Evolutionary conservation across 2,797 vertebrate genomes (phyloP).

Genomic region (Brachyalestes nurse): DNA sequence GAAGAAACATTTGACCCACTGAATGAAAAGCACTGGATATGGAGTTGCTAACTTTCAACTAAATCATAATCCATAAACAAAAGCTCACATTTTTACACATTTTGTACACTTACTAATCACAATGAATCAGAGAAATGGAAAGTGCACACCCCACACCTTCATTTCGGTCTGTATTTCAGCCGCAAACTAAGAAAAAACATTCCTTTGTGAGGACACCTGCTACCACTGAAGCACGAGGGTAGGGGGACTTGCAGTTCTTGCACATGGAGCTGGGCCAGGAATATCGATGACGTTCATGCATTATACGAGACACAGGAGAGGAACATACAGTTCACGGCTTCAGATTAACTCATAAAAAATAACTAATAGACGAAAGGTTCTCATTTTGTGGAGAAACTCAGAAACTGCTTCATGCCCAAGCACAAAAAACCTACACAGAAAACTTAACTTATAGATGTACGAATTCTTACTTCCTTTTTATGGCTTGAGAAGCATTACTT

Average conservation of each 20-base stretch:
- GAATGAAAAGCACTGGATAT: not conserved
- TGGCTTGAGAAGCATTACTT: no score
- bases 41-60: no score
- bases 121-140: no score
- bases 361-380: not conserved
- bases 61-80: no score
- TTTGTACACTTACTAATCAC: no score
- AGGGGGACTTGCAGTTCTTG: not conserved
- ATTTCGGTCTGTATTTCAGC: not conserved
- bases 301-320: not conserved
- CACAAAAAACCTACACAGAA: no score
- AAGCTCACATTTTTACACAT: no score
- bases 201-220: not conserved
- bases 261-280: not conserved
- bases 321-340: not conserved
- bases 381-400: no score
- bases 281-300: not conserved
- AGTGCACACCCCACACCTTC: not conserved
- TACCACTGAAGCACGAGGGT: not conserved
- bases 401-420: no score
- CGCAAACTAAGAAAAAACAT: not conserved
- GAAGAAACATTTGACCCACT: conserved; percentile 12
- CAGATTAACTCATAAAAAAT: no score
- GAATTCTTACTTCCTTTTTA: no score
- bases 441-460: no score